Evolutionary conservation across 2,113 vertebrate species (phyloP).

Genomic region (Platichthys stellatus): DNA sequence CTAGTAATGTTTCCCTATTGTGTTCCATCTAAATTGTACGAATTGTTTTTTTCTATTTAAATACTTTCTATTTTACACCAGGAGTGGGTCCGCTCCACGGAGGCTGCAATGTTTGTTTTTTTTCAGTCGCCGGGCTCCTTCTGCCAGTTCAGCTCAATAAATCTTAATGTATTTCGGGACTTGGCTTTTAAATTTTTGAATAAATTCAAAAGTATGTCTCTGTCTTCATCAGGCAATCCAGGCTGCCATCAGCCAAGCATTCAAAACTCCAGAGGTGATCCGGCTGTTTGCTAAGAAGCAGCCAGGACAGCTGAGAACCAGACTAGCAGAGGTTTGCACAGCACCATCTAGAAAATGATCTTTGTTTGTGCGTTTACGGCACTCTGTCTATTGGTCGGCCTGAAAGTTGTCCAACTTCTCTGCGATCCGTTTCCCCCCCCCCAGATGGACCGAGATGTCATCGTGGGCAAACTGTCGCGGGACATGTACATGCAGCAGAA

Average conservation of each 20-base stretch:
- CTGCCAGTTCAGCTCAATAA: no score
- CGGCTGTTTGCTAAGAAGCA: conserved; percentile 98
- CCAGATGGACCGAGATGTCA: conserved; percentile 97
- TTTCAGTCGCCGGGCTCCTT: no score
- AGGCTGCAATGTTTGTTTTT: no score
- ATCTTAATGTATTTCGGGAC: no score
- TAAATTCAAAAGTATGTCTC: conserved; percentile 12
- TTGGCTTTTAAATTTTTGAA: no score
- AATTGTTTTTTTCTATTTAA: no score
- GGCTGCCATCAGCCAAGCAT: conserved; percentile 98
- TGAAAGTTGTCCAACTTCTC: conserved; percentile 30
- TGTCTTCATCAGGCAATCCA: conserved; percentile 90
- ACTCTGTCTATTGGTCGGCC: neutral
- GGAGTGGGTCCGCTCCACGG: no score
- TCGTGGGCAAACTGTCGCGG: conserved; percentile 91
- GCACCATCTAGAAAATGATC: neutral
- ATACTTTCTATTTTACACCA: no score
- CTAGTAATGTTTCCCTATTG: no score
- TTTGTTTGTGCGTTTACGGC: neutral
- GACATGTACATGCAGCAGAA: conserved; percentile 93
- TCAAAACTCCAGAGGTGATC: conserved; percentile 98
- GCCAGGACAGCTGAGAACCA: conserved; percentile 93
- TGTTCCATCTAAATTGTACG: no score
- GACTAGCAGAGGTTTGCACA: conserved; percentile 90
- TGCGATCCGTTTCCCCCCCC: conserved; percentile 28